These are phyloP conservation scores for Apis florea DNA, from an alignment of 1,140 invertebrate genomes.

Conservation along the genomic window DNA sequence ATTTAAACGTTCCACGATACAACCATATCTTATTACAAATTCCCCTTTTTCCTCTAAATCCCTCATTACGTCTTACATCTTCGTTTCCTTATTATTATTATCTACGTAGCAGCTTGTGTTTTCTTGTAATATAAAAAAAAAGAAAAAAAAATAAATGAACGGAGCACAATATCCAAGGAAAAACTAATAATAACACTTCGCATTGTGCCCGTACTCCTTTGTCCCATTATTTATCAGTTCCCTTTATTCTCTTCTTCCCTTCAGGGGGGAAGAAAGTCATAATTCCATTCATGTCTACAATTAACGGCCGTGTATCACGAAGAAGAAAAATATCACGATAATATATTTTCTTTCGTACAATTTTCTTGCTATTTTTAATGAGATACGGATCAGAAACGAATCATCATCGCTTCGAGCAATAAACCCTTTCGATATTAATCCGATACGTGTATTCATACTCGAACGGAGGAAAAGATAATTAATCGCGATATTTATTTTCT, in stretches of 20 bases:
- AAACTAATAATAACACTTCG: not conserved
- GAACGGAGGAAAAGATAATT: not conserved
- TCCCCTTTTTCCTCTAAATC: not conserved
- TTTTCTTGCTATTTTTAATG: not conserved
- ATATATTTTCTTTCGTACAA: not conserved
- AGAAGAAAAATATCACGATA: not conserved
- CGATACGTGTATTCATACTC: not conserved
- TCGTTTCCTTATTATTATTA: conserved; percentile 1
- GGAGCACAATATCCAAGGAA: not conserved
- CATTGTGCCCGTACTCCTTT: not conserved
- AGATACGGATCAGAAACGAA: not conserved
- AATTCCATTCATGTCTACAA: not conserved
- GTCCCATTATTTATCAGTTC: not conserved
- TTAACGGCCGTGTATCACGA: not conserved
- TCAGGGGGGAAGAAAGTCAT: not conserved
- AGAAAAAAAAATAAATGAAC: not conserved
- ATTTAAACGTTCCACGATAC: too few species aligned
- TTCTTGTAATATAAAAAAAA: not conserved
- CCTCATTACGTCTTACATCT: not conserved
- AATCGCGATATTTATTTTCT: too few species aligned
- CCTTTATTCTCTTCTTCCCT: not conserved
- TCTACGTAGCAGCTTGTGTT: too few species aligned
- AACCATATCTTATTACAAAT: not conserved
- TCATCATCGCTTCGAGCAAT: not conserved
- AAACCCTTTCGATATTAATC: not conserved